These are phyloP conservation scores for Phenacoccus solenopsis DNA, from an alignment of 1,140 invertebrate genomes.

Conservation along the genomic window DNA sequence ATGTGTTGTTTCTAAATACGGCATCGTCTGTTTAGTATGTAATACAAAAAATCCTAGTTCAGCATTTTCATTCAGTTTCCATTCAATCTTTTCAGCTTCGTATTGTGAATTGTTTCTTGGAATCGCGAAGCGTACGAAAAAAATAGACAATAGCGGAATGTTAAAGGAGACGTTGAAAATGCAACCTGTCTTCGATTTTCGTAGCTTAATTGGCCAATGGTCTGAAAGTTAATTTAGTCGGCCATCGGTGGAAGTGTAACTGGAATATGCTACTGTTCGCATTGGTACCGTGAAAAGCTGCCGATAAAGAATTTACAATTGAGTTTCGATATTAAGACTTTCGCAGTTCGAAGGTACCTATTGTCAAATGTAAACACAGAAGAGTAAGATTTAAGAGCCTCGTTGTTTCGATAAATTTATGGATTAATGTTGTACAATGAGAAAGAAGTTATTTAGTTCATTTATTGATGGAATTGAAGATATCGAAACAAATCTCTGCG, in stretches of 20 bases:
- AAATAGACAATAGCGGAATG: neutral
- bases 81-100: neutral
- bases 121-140: neutral
- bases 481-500: neutral
- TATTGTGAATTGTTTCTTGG: neutral
- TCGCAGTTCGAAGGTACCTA: neutral
- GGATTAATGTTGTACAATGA: neutral
- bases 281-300: too few relatives aligned
- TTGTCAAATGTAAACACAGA: neutral
- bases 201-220: neutral
- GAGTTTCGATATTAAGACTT: neutral
- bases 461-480: neutral
- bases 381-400: neutral
- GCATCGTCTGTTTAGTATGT: neutral
- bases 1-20: slow-evolving; percentile 10
- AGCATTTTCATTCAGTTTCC: slow-evolving; percentile 1
- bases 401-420: neutral
- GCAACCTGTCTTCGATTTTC: neutral
- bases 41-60: neutral
- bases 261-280: too few relatives aligned
- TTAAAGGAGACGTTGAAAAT: neutral
- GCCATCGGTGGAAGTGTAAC: neutral
- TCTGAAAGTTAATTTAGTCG: neutral
- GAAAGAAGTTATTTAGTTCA: neutral
- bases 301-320: neutral